Conservation (phyloP, 2,797 vertebrate species). For the Lemur catta region DNA sequence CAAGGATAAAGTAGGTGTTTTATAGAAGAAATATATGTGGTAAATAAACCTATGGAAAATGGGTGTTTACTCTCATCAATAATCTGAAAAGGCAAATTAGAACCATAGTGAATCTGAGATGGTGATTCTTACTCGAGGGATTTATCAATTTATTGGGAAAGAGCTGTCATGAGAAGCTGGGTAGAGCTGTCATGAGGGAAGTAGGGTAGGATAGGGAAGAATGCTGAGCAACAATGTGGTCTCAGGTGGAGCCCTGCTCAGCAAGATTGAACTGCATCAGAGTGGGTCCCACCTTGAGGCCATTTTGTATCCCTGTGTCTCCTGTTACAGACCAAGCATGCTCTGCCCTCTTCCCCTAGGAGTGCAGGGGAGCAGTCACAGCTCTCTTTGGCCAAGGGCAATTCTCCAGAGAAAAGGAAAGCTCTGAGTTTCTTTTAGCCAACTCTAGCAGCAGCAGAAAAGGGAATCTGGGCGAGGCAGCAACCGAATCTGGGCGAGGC, state of each 20-base stretch:
- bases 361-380: no score
- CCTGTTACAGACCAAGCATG: background rate
- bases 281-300: background rate
- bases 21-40: background rate
- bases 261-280: background rate
- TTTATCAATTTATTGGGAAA: background rate
- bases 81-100: slow-evolving; percentile 38
- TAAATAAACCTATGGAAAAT: background rate
- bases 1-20: background rate
- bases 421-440: background rate
- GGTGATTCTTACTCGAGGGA: background rate
- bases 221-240: background rate
- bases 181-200: background rate
- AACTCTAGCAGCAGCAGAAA: background rate
- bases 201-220: background rate
- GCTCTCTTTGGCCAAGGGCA: background rate
- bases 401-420: background rate
- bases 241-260: background rate
- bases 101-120: background rate
- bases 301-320: background rate
- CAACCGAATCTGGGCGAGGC: background rate
- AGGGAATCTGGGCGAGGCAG: background rate
- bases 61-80: background rate
- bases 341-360: background rate
- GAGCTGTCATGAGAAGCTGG: background rate